Percentiles rank a stretch among this genome's conserved stretches.
phyloP scores from a whole-genome alignment of 2,888 invertebrate genomes.

The Pandemis heparana region DNA sequence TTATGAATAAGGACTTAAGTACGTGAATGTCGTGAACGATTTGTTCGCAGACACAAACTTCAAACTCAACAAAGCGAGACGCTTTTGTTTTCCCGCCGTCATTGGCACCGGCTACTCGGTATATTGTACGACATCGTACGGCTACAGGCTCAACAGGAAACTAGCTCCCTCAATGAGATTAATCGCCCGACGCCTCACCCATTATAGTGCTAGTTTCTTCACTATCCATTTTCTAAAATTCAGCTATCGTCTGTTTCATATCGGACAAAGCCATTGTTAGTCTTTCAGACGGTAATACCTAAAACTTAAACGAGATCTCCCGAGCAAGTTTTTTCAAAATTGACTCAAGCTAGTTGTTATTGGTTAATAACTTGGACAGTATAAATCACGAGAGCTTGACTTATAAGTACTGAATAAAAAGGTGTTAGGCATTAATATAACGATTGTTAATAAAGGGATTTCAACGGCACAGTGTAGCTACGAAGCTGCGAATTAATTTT shows the following conservation, averaged over 20 bases:
- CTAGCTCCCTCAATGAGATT: slow-evolving; percentile 14
- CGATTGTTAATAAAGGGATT: slow-evolving; percentile 28
- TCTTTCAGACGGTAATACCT: background rate
- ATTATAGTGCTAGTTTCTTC: slow-evolving; percentile 4
- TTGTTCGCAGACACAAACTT: background rate
- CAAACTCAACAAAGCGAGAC: background rate
- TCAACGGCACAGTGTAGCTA: slow-evolving; percentile 36
- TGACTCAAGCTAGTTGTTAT: too few species aligned
- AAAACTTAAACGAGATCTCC: too few species aligned
- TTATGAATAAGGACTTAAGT: too few species aligned
- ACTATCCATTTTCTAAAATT: slow-evolving; percentile 1
- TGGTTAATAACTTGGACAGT: too few species aligned
- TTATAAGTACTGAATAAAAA: background rate
- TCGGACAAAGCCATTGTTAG: background rate
- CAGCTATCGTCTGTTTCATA: background rate
- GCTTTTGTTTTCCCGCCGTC: slow-evolving; percentile 12
- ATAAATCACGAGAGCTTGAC: too few species aligned
- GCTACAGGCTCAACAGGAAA: slow-evolving; percentile 2
- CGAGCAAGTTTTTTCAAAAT: too few species aligned
- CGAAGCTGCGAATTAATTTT: slow-evolving; percentile 68
- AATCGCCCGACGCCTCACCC: slow-evolving; percentile 4
- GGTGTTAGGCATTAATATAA: background rate
- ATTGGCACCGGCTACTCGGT: background rate
- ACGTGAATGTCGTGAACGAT: background rate
- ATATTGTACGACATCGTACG: slow-evolving; percentile 9